phyloP scores from a whole-genome alignment of 35 echinoderm and acorn worm species.

The Diadema setosum region DNA sequence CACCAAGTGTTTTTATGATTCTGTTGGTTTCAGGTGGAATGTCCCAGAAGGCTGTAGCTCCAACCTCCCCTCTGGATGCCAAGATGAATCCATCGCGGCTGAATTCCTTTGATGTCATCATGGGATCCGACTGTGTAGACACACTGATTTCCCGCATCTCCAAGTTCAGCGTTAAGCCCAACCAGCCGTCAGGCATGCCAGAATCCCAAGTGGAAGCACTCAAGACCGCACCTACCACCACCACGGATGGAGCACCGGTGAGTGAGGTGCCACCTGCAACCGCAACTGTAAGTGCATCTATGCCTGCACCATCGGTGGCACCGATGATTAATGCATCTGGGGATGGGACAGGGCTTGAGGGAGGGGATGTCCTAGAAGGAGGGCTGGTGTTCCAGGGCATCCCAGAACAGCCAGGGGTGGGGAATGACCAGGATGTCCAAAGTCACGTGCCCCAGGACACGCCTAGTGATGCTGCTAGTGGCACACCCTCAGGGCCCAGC shows the following conservation, averaged over 20 bases:
- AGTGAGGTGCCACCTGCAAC: background rate
- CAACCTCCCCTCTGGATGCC: slow-evolving; percentile 34
- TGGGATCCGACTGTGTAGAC: slow-evolving; percentile 80
- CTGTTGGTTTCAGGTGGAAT: slow-evolving; percentile 54
- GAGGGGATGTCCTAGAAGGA: background rate
- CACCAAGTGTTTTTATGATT: background rate
- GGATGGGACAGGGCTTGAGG: background rate
- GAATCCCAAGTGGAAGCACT: background rate
- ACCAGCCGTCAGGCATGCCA: background rate
- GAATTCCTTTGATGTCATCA: slow-evolving; percentile 92
- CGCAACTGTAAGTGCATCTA: background rate
- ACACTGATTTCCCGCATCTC: slow-evolving; percentile 84
- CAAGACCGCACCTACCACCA: background rate
- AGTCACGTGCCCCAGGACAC: background rate
- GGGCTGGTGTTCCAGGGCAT: background rate
- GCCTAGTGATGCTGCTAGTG: background rate
- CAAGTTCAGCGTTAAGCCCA: slow-evolving; percentile 68
- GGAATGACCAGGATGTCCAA: background rate
- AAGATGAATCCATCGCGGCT: slow-evolving; percentile 59
- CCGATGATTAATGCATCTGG: background rate
- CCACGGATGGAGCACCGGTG: background rate
- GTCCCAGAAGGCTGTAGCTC: slow-evolving; percentile 36
- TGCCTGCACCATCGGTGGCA: background rate
- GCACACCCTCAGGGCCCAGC: background rate
- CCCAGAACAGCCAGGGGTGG: background rate